Evolutionary conservation across 2,113 vertebrate genomes (phyloP).

Genomic region (Chaetodon auriga): DNA sequence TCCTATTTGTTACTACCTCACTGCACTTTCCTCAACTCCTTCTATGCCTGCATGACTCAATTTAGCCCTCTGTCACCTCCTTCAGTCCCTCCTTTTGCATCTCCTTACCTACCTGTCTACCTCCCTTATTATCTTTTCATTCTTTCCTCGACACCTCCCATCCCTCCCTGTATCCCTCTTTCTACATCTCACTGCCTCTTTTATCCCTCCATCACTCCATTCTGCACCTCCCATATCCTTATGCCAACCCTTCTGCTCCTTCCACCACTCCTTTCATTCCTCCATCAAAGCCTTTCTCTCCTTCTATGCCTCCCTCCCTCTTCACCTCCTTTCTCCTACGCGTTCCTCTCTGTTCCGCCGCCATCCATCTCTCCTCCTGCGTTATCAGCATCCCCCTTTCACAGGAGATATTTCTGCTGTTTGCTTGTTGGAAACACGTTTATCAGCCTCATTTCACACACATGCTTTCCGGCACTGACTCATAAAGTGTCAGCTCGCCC

Average conservation of each 20-base stretch:
- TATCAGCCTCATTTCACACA: too few relatives aligned
- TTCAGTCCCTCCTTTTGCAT: neutral
- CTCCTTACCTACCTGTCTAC: neutral
- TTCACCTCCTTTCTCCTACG: neutral
- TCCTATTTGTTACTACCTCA: neutral
- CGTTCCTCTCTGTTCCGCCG: neutral
- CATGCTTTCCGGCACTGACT: too few relatives aligned
- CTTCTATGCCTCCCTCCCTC: neutral
- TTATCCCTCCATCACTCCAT: neutral
- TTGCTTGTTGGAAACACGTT: too few relatives aligned
- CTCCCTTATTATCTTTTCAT: neutral
- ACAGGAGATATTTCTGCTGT: neutral
- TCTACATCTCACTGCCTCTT: neutral
- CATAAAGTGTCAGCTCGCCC: neutral
- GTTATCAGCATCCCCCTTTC: neutral
- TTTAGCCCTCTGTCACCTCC: neutral
- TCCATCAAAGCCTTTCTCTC: neutral
- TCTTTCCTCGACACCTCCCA: neutral
- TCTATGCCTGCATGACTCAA: neutral
- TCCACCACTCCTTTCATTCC: neutral
- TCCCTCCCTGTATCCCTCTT: neutral
- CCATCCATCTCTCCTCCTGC: neutral
- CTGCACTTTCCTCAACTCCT: neutral
- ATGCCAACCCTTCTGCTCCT: neutral
- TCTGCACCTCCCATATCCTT: neutral